Conservation (phyloP, 1,140 invertebrate genomes). For the Nasonia longicornis region DNA sequence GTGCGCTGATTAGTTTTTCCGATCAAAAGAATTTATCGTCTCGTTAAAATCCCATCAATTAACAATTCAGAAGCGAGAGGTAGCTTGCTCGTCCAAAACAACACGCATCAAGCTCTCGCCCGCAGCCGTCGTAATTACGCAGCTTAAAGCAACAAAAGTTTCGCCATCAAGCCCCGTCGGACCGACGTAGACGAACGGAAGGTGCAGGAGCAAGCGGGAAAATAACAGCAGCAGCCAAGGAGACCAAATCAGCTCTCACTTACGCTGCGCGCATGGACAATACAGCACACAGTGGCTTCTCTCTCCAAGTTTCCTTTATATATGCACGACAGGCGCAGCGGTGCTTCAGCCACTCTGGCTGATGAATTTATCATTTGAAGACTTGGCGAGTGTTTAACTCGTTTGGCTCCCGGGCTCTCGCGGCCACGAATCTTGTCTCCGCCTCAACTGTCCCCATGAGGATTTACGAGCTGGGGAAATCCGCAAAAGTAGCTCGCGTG, state of each 20-base stretch:
- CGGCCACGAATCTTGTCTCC: constrained; percentile 35
- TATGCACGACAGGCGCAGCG: not conserved
- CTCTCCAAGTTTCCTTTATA: no score
- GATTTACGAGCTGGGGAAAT: constrained; percentile 36
- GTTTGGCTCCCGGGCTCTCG: not conserved
- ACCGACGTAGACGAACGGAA: not conserved
- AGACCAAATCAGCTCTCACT: constrained; percentile 14
- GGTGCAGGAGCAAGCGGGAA: not conserved
- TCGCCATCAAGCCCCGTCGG: not conserved
- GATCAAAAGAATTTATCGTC: not conserved
- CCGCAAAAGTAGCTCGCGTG: not conserved
- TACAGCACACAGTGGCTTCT: not conserved
- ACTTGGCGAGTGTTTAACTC: constrained; percentile 40
- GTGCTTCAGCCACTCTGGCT: not conserved
- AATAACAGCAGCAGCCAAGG: not conserved
- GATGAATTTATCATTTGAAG: constrained; percentile 47
- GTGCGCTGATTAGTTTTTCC: not conserved
- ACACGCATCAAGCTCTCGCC: not conserved
- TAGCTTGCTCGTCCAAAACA: not conserved
- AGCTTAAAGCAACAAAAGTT: constrained; percentile 27
- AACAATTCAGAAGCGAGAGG: not conserved
- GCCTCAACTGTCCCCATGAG: constrained; percentile 28
- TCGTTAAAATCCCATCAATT: not conserved
- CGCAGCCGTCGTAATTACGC: constrained; percentile 5
- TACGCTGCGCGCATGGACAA: not conserved